Base-by-base conservation (phyloP, 2,113 vertebrate genomes). In the Dicrurus megarhynchus region DNA sequence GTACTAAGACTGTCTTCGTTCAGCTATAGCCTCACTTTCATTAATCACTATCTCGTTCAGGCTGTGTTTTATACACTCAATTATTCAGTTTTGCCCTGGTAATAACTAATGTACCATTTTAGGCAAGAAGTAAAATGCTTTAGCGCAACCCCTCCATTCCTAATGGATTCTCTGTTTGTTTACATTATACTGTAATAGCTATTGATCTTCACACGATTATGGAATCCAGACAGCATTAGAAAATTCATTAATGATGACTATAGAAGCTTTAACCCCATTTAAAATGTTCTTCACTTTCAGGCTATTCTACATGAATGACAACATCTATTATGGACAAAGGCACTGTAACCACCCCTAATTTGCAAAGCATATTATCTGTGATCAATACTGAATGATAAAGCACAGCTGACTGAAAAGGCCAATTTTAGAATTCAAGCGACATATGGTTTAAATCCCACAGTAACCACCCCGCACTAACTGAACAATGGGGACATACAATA, bases 301-400 rank as follows among this genome's bases (percentile, higher is more conserved):
- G 79, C 89, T 96, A 88, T 92, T 97, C 87, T 85, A 93, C 92
- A 91, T 85, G 87, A 95, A 97, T 95, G 97, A 85, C 93, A 97
- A 96, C 95, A 93, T 91, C 84, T 95, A 96, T 98, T 97, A 96
- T 84, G 82, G 80, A 96, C 93, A 95, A 94, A 88, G 63, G 90
- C 94, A 93, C 93, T 97, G 94, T 97, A 98, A 95, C 97, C 94
- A 96, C 80, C 89, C 94, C 95, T 97, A 96, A 97, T 97, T 97
- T 97, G 95, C 97, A 97, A 97, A 97, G 91, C 78, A 96, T 87
- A 96, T 98, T 95, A 97, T 93, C 70, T 77, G 68, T 92, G 89
- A 97, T 97, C 96, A 97, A 97, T 91, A 97, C 68, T 13, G 53
- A 96, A 84, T 26, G 79, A 95, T 75, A 93, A 70, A 95, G 70